Conservation (phyloP, 1,140 invertebrate genomes). For the Drosophila carrolli region DNA sequence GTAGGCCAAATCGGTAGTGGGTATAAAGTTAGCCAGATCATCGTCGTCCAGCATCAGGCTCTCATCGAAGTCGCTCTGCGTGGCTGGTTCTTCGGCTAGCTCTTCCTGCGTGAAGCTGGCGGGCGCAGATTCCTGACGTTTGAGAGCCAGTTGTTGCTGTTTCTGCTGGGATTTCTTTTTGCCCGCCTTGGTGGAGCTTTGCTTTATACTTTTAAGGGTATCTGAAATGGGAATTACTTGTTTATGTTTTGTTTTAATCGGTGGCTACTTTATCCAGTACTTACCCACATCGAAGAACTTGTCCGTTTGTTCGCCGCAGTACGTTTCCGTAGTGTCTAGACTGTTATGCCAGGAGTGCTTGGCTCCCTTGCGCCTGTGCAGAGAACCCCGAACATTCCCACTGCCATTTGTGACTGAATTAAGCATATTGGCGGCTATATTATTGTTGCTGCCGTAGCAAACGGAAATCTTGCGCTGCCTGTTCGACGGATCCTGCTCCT, state of each 20-base stretch:
- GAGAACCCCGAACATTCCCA: slow-evolving; percentile 19
- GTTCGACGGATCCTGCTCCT: slow-evolving; percentile 53
- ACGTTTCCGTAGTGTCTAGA: slow-evolving; percentile 38
- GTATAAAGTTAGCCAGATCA: slow-evolving; percentile 79
- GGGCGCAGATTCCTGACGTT: slow-evolving; percentile 73
- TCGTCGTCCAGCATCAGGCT: slow-evolving; percentile 79
- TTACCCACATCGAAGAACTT: slow-evolving; percentile 69
- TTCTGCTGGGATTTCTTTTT: slow-evolving; percentile 58
- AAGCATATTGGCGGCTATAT: slow-evolving; percentile 55
- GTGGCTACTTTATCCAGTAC: background rate
- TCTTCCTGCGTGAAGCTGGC: slow-evolving; percentile 18
- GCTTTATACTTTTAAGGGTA: slow-evolving; percentile 53
- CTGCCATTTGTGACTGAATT: slow-evolving; percentile 7
- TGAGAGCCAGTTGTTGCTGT: slow-evolving; percentile 24
- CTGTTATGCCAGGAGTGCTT: slow-evolving; percentile 67
- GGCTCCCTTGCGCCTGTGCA: slow-evolving; percentile 59
- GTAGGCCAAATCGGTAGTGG: slow-evolving; percentile 77
- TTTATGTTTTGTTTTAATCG: background rate
- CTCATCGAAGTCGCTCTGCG: slow-evolving; percentile 74
- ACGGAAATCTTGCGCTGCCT: slow-evolving; percentile 73
- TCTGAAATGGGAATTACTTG: slow-evolving; percentile 34
- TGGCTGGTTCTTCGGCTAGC: slow-evolving; percentile 32
- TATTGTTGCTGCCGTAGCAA: slow-evolving; percentile 76
- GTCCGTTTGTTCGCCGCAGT: slow-evolving; percentile 38
- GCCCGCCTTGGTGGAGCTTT: slow-evolving; percentile 20